These are phyloP conservation scores for Microcebus murinus DNA, from an alignment of 2,113 vertebrate species.

Conservation along the genomic window DNA sequence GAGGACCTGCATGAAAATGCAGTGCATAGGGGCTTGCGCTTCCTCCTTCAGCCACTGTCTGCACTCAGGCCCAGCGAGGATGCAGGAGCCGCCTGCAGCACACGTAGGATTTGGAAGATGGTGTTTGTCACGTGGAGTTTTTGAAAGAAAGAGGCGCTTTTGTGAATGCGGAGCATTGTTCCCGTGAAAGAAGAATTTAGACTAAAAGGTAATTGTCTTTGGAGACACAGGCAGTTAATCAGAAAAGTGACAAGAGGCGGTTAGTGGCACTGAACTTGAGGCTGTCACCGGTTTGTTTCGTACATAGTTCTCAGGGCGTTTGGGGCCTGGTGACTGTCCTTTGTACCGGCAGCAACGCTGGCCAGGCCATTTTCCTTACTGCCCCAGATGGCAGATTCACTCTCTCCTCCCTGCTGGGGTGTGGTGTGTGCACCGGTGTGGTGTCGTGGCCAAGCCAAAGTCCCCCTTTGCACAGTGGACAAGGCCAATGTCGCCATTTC, in stretches of 20 bases:
- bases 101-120: background rate
- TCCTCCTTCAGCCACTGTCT: background rate
- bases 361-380: background rate
- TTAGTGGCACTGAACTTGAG: background rate
- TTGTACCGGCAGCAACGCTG: too few species aligned
- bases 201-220: background rate
- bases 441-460: background rate
- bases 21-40: background rate
- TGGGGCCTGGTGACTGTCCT: background rate
- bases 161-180: background rate
- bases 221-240: background rate
- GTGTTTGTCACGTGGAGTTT: background rate
- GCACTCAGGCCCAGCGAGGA: background rate
- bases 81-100: background rate
- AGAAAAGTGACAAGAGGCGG: background rate
- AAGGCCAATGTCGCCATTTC: background rate
- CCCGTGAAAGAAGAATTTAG: background rate
- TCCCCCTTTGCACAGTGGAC: background rate
- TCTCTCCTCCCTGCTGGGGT: background rate
- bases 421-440: accelerated
- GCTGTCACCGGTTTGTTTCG: background rate
- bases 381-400: background rate
- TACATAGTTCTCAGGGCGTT: background rate
- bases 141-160: background rate
- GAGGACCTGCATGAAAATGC: background rate